Conservation (phyloP, 2,113 vertebrate genomes). For the Tonatia bakeri region DNA sequence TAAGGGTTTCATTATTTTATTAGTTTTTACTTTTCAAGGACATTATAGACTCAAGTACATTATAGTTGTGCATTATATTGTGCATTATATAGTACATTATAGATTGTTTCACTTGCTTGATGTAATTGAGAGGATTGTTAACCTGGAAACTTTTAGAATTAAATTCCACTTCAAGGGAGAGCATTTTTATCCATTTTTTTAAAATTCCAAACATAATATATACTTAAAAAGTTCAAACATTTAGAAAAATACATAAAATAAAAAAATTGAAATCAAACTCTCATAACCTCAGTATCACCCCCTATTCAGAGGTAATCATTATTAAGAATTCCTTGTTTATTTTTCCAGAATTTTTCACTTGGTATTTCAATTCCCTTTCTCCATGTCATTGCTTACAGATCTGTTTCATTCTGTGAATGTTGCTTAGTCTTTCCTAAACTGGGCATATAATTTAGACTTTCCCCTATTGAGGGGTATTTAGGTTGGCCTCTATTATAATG, state of each 20-base stretch:
- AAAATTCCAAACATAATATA: not conserved
- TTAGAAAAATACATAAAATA: not conserved
- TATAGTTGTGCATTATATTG: not conserved
- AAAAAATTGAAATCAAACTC: not conserved
- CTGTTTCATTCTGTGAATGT: not conserved
- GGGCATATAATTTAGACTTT: not conserved
- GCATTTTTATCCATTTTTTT: not conserved
- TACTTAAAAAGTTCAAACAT: not conserved
- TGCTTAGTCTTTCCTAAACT: not conserved
- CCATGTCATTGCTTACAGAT: not conserved
- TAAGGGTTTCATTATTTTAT: not conserved
- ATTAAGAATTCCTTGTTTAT: not conserved
- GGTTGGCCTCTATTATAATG: not conserved
- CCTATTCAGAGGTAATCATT: not conserved
- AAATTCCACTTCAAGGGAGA: not conserved
- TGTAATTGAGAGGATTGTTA: not conserved
- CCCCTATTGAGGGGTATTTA: not conserved
- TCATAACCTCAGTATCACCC: not conserved
- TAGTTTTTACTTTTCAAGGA: not conserved
- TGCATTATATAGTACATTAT: too few species aligned
- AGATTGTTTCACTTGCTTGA: not conserved
- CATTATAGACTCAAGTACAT: not conserved
- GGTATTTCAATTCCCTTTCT: not conserved
- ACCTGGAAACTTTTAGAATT: not conserved
- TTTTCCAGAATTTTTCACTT: not conserved